Percentiles rank a stretch among this genome's conserved stretches.
phyloP scores from a whole-genome alignment of 2,888 invertebrate genomes.

The Conistra vaccinii region DNA sequence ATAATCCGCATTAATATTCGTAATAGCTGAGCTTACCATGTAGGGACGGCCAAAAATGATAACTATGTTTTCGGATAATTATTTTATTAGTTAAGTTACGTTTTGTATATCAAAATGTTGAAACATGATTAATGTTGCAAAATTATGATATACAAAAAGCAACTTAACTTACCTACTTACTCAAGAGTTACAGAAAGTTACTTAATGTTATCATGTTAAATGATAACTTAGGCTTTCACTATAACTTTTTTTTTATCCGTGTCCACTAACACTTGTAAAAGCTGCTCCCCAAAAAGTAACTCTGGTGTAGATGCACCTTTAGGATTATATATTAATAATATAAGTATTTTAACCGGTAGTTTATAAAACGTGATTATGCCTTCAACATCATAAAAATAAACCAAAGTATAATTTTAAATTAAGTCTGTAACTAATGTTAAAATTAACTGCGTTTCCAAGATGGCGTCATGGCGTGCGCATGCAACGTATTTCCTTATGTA shows the following conservation, averaged over 20 bases:
- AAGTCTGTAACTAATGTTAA: slow-evolving; percentile 21
- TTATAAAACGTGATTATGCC: background rate
- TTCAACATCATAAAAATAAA: background rate
- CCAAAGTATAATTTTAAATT: slow-evolving; percentile 4
- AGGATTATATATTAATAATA: background rate
- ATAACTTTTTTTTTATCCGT: too few relatives aligned
- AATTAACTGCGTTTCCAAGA: slow-evolving; percentile 34
- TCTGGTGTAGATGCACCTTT: background rate
- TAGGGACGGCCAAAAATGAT: background rate
- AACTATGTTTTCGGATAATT: background rate
- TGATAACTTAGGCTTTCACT: background rate
- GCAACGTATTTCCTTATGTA: slow-evolving; percentile 46
- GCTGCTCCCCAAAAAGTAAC: background rate
- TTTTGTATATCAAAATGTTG: background rate
- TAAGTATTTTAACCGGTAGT: background rate
- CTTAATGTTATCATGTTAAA: too few relatives aligned
- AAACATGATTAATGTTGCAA: too few relatives aligned
- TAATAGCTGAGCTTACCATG: background rate
- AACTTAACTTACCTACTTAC: too few relatives aligned
- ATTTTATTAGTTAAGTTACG: background rate
- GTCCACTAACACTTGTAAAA: background rate
- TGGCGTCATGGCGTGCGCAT: slow-evolving; percentile 42
- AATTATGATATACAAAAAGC: too few relatives aligned
- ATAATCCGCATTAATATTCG: background rate
- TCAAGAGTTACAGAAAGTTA: too few relatives aligned